Evolutionary conservation across 2,113 vertebrate genomes (phyloP).

Genomic region (Rhinichthys klamathensis): DNA sequence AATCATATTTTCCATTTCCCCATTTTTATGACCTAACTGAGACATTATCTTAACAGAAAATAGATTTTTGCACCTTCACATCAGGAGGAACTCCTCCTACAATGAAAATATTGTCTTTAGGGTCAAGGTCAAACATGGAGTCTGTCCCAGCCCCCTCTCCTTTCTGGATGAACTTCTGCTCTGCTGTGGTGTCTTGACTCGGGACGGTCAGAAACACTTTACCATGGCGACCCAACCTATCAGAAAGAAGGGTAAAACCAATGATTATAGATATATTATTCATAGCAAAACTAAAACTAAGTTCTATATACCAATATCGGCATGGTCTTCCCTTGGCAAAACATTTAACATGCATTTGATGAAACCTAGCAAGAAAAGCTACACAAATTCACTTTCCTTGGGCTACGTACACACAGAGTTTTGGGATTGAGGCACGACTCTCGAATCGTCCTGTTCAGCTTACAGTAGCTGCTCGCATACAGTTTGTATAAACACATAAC

Average conservation of each 20-base stretch:
- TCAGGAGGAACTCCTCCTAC: conserved; percentile 88
- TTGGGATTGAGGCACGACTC: neutral
- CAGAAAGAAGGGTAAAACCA: conserved; percentile 13
- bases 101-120: conserved; percentile 87
- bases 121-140: conserved; percentile 88
- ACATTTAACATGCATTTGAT: neutral
- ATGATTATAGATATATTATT: neutral
- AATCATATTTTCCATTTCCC: too few species aligned
- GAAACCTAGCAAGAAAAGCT: neutral
- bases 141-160: conserved; percentile 83
- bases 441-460: neutral
- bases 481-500: too few species aligned
- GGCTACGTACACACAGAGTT: neutral
- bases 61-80: conserved; percentile 72
- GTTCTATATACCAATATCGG: neutral
- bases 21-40: too few species aligned
- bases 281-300: neutral
- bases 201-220: conserved; percentile 93
- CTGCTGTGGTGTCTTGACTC: conserved; percentile 85
- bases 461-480: too few species aligned
- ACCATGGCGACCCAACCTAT: conserved; percentile 90
- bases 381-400: neutral
- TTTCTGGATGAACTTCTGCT: conserved; percentile 98
- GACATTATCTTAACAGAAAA: neutral
- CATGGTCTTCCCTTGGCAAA: neutral